Base-by-base conservation (phyloP, 2,888 invertebrate genomes). In the Tortricodes alternella region DNA sequence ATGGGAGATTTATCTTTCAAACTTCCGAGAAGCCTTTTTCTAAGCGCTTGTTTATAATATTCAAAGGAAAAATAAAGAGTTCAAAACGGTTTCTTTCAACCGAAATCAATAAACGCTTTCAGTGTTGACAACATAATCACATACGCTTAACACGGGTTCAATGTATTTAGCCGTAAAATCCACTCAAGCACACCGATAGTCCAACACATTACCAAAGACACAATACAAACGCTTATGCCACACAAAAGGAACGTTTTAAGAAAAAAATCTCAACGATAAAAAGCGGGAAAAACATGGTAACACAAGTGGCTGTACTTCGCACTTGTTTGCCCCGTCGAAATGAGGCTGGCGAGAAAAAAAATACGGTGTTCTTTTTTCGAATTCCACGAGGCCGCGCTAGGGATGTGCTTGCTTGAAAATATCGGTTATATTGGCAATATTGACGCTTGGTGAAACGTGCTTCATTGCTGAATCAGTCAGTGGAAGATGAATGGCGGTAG, bases 191-290 rank as follows among this genome's bases (percentile, higher is more conserved):
- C 57, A 58, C 24, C 38, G 52, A 61, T 51, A 51, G 39, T 34
- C 52, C 52, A 62, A 60, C 60, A 52, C 63, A 59, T 60, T 57
- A 60, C 57, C 55, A 39, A 59, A 55, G 62, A 55, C 63, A 67
- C 61, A 58, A 58, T 58, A 43, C 41, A 18, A 41, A 59, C 46
- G 50, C 46, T 46, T 23, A 24, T 44, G 58, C 44, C 62, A 41
- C 63, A 68, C 67, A 67, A 68, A 67, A 58, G 62, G 60, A 67
- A 58, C 64, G 65, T 64, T 66, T 64, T 56, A 61, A 58, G 58
- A 53, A 60, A 60, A 60, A 56, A 59, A 56, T 56, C 58, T 41
- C 44, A 29, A 23, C 58, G 48, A 55, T 48, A 57, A 61, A 59
- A 38, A 52, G 34, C 50, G 50, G 48, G 57, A 43, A 51, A 29